phyloP scores from a whole-genome alignment of 2,797 vertebrate genomes.

The Microchirus variegatus region DNA sequence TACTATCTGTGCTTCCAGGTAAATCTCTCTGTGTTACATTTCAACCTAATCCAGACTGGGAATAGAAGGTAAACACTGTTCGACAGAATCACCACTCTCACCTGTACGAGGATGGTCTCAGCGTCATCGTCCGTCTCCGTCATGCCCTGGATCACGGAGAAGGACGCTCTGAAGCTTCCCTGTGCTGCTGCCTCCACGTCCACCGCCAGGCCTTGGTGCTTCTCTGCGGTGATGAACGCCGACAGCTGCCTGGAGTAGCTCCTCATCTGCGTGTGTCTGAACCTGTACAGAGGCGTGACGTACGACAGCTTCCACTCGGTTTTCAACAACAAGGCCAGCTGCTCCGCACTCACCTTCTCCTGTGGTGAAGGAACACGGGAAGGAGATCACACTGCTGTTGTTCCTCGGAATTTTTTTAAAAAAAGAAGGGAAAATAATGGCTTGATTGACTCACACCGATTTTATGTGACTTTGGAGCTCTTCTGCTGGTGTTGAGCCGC shows the following conservation, averaged over 20 bases:
- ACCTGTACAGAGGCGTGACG: slow-evolving; percentile 90
- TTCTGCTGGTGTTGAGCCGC: slow-evolving; percentile 70
- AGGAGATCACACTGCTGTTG: not conserved
- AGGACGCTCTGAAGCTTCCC: slow-evolving; percentile 74
- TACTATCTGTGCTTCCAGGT: no score
- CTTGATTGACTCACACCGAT: slow-evolving; percentile 68
- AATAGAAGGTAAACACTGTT: no score
- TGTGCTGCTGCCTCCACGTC: slow-evolving; percentile 81
- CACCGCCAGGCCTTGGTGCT: slow-evolving; percentile 86
- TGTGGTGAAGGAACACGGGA: slow-evolving; percentile 38
- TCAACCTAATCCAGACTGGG: no score
- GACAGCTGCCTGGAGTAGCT: slow-evolving; percentile 86
- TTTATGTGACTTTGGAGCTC: slow-evolving; percentile 51
- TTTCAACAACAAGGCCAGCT: slow-evolving; percentile 79
- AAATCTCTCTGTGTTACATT: no score
- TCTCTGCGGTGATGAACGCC: slow-evolving; percentile 86
- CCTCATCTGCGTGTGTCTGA: slow-evolving; percentile 80
- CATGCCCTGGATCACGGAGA: slow-evolving; percentile 84
- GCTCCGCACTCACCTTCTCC: slow-evolving; percentile 78
- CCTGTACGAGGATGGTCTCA: slow-evolving; percentile 88
- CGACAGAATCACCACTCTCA: slow-evolving; percentile 39
- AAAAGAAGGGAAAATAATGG: no score
- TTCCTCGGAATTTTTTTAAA: no score
- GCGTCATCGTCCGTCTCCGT: slow-evolving; percentile 79
- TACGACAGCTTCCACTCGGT: slow-evolving; percentile 91